Evolutionary conservation across 2,797 vertebrate species (phyloP).

Genomic region (Hoplostethus atlanticus): DNA sequence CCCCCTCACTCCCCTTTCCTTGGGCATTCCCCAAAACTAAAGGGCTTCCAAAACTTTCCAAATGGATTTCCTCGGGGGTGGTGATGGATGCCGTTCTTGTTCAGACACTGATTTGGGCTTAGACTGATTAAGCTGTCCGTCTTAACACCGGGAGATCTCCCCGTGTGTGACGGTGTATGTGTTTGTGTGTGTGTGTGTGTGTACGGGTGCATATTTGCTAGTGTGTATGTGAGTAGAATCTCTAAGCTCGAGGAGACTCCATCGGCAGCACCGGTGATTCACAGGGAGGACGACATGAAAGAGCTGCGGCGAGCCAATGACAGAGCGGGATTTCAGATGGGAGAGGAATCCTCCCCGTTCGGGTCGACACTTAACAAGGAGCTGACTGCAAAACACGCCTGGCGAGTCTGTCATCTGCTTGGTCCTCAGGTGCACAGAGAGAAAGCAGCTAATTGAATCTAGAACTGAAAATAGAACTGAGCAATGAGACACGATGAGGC

Average conservation of each 20-base stretch:
- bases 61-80: conserved; percentile 40
- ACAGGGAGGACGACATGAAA: conserved; percentile 61
- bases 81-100: conserved; percentile 53
- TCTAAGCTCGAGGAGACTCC: conserved; percentile 62
- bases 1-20: conserved; percentile 9
- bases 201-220: conserved; percentile 48
- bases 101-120: conserved; percentile 76
- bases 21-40: conserved; percentile 58
- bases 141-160: conserved; percentile 55
- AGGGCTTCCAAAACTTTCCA: conserved; percentile 43
- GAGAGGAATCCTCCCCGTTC: conserved; percentile 53
- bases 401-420: conserved; percentile 40
- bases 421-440: conserved; percentile 56
- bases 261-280: conserved; percentile 51
- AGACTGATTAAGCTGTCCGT: conserved; percentile 81
- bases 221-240: conserved; percentile 64
- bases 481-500: conserved; percentile 69
- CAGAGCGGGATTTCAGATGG: conserved; percentile 61
- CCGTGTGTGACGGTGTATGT: neutral
- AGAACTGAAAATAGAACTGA: conserved; percentile 50
- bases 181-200: conserved; percentile 33
- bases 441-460: conserved; percentile 67
- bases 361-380: conserved; percentile 63
- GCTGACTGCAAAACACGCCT: conserved; percentile 57
- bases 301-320: conserved; percentile 49